A percentile compares a stretch with the other conserved stretches of the same genome.
Conservation (phyloP, 53 echinoderm and acorn worm species). For the Antedon mediterranea region DNA sequence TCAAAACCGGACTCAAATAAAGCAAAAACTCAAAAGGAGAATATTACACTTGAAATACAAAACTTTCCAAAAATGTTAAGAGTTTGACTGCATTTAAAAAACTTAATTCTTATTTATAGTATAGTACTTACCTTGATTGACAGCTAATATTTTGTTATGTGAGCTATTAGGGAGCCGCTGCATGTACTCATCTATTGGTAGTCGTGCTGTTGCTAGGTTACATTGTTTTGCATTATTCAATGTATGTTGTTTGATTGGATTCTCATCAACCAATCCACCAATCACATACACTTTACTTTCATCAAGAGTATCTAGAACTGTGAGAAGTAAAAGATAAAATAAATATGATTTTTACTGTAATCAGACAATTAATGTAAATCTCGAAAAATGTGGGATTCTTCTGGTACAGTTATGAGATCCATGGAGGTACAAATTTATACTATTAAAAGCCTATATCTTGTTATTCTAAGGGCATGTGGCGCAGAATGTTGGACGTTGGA, state of each 20-base stretch:
- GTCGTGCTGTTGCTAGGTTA: slow-evolving; percentile 14
- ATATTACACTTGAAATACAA: too few relatives aligned
- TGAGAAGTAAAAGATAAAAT: not conserved
- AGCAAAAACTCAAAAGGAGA: too few relatives aligned
- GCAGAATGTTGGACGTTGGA: too few relatives aligned
- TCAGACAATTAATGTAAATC: too few relatives aligned
- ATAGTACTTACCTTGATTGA: slow-evolving; percentile 25
- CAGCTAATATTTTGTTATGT: slow-evolving; percentile 9
- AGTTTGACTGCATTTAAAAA: not conserved
- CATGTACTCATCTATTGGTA: slow-evolving; percentile 16
- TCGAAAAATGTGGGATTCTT: too few relatives aligned
- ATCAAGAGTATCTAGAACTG: slow-evolving; percentile 11
- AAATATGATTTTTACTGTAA: too few relatives aligned
- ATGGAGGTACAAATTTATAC: too few relatives aligned
- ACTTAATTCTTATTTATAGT: not conserved
- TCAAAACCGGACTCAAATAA: too few relatives aligned
- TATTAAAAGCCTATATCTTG: too few relatives aligned
- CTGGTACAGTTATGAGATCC: too few relatives aligned
- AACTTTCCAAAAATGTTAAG: too few relatives aligned
- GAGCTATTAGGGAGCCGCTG: slow-evolving; percentile 1
- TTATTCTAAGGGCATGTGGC: too few relatives aligned
- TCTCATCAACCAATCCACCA: slow-evolving; percentile 25
- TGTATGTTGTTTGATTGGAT: slow-evolving; percentile 18
- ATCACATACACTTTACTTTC: slow-evolving; percentile 15
- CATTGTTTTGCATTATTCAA: not conserved